These are phyloP conservation scores for Melitaea cinxia DNA, from an alignment of 1,140 invertebrate genomes.

Conservation along the genomic window DNA sequence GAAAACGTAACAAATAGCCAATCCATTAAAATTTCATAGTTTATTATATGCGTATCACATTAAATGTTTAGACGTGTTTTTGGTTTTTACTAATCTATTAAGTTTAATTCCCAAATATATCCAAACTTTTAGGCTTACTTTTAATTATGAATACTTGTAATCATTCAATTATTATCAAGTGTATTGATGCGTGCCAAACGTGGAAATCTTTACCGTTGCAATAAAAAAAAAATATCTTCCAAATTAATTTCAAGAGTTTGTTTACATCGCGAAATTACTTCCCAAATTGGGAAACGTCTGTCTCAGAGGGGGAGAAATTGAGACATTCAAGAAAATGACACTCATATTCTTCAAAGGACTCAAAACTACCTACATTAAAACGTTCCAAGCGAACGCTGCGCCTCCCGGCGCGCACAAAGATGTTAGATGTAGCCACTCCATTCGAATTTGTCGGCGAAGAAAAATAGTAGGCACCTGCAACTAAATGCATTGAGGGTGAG, in stretches of 20 bases:
- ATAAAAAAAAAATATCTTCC: not conserved
- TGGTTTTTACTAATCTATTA: too few relatives aligned
- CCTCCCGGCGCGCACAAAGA: conserved; percentile 37
- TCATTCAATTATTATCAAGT: too few relatives aligned
- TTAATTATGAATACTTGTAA: too few relatives aligned
- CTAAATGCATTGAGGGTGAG: conserved; percentile 62
- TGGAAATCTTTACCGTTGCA: too few relatives aligned
- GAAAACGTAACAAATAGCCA: not conserved
- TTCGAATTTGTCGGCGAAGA: conserved; percentile 68
- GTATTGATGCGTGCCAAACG: too few relatives aligned
- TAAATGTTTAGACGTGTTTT: too few relatives aligned
- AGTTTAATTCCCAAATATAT: too few relatives aligned
- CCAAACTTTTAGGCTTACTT: too few relatives aligned
- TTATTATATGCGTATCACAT: too few relatives aligned
- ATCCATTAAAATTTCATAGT: not conserved
- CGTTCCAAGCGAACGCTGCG: conserved; percentile 36
- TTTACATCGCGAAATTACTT: conserved; percentile 1
- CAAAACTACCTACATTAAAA: conserved; percentile 45
- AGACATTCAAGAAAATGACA: conserved; percentile 41
- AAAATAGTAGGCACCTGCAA: conserved; percentile 71
- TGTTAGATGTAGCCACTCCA: conserved; percentile 51
- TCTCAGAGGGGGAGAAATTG: conserved; percentile 30
- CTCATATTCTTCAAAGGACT: conserved; percentile 43
- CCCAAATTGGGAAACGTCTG: conserved; percentile 2
- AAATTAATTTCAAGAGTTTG: not conserved